Percentiles rank a stretch among this genome's conserved stretches.
Conservation (phyloP, 2,113 vertebrate species). For the Arenaria interpres region DNA sequence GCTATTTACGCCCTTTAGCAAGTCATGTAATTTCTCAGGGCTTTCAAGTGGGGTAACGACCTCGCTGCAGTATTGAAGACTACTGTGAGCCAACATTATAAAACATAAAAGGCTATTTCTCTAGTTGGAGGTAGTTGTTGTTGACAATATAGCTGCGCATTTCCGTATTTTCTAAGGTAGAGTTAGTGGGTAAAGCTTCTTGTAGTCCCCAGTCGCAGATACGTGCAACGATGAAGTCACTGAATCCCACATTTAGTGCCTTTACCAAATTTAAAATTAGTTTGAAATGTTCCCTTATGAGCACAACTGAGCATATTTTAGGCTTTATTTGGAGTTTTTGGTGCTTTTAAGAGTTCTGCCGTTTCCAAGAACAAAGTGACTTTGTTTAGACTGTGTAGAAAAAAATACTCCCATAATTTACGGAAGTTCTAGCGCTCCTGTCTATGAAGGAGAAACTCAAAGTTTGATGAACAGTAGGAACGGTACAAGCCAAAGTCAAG, state of each 20-base stretch:
- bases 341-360: background rate
- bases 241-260: background rate
- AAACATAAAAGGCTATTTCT: background rate
- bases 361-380: background rate
- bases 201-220: background rate
- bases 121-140: background rate
- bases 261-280: background rate
- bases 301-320: background rate
- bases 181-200: background rate
- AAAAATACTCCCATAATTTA: background rate
- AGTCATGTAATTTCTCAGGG: background rate
- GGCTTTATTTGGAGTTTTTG: background rate
- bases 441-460: background rate
- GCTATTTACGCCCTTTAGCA: background rate
- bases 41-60: background rate
- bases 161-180: background rate
- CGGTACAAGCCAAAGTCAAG: background rate
- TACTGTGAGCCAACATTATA: background rate
- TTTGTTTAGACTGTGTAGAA: background rate
- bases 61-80: background rate
- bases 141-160: background rate
- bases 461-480: background rate
- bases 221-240: background rate
- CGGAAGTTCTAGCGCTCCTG: background rate
- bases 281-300: background rate